Conservation (phyloP, 2,888 invertebrate genomes). For the Acleris sparsana region DNA sequence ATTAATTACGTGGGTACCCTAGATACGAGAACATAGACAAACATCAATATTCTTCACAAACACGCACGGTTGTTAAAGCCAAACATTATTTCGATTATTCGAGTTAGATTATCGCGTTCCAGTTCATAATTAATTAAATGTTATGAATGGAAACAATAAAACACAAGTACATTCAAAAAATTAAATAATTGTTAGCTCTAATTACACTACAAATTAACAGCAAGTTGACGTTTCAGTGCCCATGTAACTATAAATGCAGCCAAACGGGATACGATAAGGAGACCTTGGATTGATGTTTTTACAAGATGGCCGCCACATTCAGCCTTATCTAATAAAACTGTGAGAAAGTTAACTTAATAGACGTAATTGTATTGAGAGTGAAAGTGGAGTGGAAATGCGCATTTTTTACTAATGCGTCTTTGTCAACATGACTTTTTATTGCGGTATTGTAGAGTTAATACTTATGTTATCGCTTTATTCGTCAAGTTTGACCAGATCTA, state of each 20-base stretch:
- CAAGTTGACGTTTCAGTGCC: too few species aligned
- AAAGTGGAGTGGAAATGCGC: slow-evolving; percentile 62
- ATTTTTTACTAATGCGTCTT: slow-evolving; percentile 46
- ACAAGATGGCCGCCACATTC: slow-evolving; percentile 35
- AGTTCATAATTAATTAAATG: too few species aligned
- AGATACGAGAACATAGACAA: too few species aligned
- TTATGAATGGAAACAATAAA: slow-evolving; percentile 6
- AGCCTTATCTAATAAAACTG: slow-evolving; percentile 47
- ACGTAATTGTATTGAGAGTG: slow-evolving; percentile 66
- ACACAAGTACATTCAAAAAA: slow-evolving; percentile 15
- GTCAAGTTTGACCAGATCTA: background rate
- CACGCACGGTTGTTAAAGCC: too few species aligned
- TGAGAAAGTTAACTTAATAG: slow-evolving; percentile 66
- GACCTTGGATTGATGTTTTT: slow-evolving; percentile 7
- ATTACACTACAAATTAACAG: slow-evolving; percentile 27
- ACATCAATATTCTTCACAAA: too few species aligned
- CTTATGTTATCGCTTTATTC: background rate
- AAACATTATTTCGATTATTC: too few species aligned
- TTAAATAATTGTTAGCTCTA: slow-evolving; percentile 27
- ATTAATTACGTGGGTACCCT: too few species aligned
- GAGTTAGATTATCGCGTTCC: too few species aligned
- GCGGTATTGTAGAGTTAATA: slow-evolving; percentile 24
- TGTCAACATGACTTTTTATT: slow-evolving; percentile 48
- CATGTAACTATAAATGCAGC: too few species aligned
- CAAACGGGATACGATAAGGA: too few species aligned